These are phyloP conservation scores for Aphrocallistes beatrix DNA, from an alignment of 37 sponge, comb jelly and placozoan genomes.

Conservation along the genomic window DNA sequence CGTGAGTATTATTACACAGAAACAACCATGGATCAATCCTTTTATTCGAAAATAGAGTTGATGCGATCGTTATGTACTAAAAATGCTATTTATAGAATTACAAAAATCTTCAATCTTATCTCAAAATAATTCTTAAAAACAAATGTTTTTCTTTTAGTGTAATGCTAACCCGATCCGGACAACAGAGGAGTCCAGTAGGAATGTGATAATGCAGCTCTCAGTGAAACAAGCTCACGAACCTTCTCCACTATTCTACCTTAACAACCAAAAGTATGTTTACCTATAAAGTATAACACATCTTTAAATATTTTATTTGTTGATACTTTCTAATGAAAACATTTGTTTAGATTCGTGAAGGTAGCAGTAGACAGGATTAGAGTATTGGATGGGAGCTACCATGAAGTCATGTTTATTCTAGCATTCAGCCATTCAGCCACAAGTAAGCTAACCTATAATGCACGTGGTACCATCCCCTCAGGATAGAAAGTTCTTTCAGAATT, in stretches of 20 bases:
- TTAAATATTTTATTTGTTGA: neutral
- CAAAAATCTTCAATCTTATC: no score
- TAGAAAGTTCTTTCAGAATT: no score
- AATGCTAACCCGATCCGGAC: constrained; percentile 18
- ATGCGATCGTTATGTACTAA: no score
- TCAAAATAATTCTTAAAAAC: no score
- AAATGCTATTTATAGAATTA: no score
- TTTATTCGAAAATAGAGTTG: no score
- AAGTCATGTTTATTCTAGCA: constrained; percentile 42
- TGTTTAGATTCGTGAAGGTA: constrained; percentile 34
- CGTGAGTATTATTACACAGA: no score
- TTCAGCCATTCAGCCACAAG: neutral
- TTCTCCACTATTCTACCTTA: neutral
- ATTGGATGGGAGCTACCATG: constrained; percentile 22
- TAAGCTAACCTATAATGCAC: no score
- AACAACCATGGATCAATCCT: no score
- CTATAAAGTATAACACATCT: neutral
- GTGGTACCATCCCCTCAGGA: no score
- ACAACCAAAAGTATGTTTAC: constrained; percentile 13
- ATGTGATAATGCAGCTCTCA: constrained; percentile 26
- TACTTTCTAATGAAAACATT: neutral
- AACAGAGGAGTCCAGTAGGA: neutral
- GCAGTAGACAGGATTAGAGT: constrained; percentile 29
- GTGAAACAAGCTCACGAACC: neutral
- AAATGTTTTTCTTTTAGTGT: constrained; percentile 9